Evolutionary conservation across 2,797 vertebrate genomes (phyloP).

Genomic region (Chelon auratus): DNA sequence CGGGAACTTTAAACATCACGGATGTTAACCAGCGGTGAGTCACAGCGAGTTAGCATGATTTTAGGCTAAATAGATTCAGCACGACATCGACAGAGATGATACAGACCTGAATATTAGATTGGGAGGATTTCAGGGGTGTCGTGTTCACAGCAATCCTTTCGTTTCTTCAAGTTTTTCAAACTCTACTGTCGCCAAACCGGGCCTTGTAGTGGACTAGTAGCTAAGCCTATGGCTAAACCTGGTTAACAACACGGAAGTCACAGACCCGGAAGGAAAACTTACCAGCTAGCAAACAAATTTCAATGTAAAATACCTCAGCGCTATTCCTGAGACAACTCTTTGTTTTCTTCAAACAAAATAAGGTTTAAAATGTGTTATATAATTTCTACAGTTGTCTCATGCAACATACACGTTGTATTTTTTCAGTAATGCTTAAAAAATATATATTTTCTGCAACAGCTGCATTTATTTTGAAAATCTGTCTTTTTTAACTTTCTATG

Average conservation of each 20-base stretch:
- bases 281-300: not conserved
- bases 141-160: not conserved
- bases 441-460: not conserved
- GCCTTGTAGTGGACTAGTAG: not conserved
- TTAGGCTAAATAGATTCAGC: not conserved
- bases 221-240: constrained; percentile 5
- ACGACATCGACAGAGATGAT: not conserved
- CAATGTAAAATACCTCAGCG: constrained; percentile 12
- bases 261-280: constrained; percentile 44
- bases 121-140: rapidly evolving
- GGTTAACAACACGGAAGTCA: constrained; percentile 59
- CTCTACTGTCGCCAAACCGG: not conserved
- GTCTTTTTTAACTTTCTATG: not conserved
- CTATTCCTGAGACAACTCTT: no score
- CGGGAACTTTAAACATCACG: constrained; percentile 6
- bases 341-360: not conserved
- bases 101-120: constrained; percentile 35
- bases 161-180: not conserved
- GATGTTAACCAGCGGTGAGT: constrained; percentile 12
- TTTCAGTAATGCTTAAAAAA: not conserved
- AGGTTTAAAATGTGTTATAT: not conserved
- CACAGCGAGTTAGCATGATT: constrained; percentile 27
- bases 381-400: no score
- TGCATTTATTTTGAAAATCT: constrained; percentile 7
- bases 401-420: not conserved